A percentile compares a stretch with the other conserved stretches of the same genome.
phyloP scores from a whole-genome alignment of 2,113 vertebrate species.

The Trachemys scripta region DNA sequence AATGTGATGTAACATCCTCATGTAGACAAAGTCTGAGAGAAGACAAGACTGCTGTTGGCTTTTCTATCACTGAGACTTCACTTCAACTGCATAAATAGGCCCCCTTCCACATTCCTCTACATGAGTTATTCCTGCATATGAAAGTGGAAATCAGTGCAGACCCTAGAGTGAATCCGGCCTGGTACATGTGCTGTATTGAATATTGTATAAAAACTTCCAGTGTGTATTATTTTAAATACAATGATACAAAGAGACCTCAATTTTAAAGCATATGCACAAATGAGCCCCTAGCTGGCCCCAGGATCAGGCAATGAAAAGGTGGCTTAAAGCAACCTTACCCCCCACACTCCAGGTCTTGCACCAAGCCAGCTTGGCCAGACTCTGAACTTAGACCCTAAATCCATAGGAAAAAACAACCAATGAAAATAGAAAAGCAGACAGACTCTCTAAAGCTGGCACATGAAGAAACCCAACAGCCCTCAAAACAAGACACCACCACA shows the following conservation, averaged over 20 bases:
- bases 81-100: neutral
- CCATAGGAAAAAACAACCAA: slow-evolving; percentile 4
- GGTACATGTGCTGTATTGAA: neutral
- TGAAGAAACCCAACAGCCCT: slow-evolving; percentile 27
- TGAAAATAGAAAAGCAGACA: slow-evolving; percentile 37
- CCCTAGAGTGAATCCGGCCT: neutral
- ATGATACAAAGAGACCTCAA: neutral
- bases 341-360: slow-evolving; percentile 16
- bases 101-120: neutral
- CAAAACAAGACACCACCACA: neutral
- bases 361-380: slow-evolving; percentile 8
- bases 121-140: neutral
- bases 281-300: neutral
- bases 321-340: slow-evolving; percentile 32
- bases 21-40: neutral
- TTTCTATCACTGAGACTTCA: neutral
- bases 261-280: slow-evolving; percentile 22
- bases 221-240: neutral
- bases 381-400: slow-evolving; percentile 40
- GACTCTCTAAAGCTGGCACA: slow-evolving; percentile 33
- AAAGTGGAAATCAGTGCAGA: slow-evolving; percentile 7
- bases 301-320: slow-evolving; percentile 23
- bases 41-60: neutral
- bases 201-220: slow-evolving; percentile 3
- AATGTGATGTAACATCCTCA: neutral